Evolutionary conservation across 2,888 invertebrate species (phyloP).

Genomic region (Caenorhabditis uteleia): DNA sequence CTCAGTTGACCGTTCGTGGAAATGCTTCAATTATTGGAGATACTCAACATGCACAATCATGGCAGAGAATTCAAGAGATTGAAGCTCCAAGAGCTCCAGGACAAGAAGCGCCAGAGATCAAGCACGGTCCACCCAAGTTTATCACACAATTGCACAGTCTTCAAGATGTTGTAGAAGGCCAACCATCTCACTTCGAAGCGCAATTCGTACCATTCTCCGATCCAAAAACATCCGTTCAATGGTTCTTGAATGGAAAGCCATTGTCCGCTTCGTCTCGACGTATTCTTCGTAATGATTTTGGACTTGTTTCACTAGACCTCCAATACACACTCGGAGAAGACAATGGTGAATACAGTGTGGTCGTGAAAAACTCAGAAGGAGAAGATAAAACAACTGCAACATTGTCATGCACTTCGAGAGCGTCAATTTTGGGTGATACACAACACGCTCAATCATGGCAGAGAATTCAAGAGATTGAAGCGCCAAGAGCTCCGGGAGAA

Average conservation of each 20-base stretch:
- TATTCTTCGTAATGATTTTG: slow-evolving; percentile 82
- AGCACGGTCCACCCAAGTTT: slow-evolving; percentile 80
- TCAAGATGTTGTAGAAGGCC: slow-evolving; percentile 76
- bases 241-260: slow-evolving; percentile 82
- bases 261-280: slow-evolving; percentile 75
- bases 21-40: slow-evolving; percentile 76
- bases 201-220: slow-evolving; percentile 75
- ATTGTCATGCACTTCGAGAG: slow-evolving; percentile 60
- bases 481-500: slow-evolving; percentile 73
- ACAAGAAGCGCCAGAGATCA: slow-evolving; percentile 73
- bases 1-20: slow-evolving; percentile 57
- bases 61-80: slow-evolving; percentile 86
- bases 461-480: slow-evolving; percentile 86
- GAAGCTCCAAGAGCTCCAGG: slow-evolving; percentile 73
- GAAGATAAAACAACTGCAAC: slow-evolving; percentile 78
- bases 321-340: slow-evolving; percentile 82
- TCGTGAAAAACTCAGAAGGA: slow-evolving; percentile 86
- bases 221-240: slow-evolving; percentile 59
- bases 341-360: slow-evolving; percentile 70
- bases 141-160: slow-evolving; percentile 65
- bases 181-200: slow-evolving; percentile 90
- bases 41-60: slow-evolving; percentile 88
- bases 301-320: slow-evolving; percentile 88
- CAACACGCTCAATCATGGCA: slow-evolving; percentile 91
- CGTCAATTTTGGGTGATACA: slow-evolving; percentile 78